Percentiles rank a stretch among this genome's conserved stretches.
phyloP scores from a whole-genome alignment of 2,113 vertebrate genomes.

The Vanacampus margaritifer region DNA sequence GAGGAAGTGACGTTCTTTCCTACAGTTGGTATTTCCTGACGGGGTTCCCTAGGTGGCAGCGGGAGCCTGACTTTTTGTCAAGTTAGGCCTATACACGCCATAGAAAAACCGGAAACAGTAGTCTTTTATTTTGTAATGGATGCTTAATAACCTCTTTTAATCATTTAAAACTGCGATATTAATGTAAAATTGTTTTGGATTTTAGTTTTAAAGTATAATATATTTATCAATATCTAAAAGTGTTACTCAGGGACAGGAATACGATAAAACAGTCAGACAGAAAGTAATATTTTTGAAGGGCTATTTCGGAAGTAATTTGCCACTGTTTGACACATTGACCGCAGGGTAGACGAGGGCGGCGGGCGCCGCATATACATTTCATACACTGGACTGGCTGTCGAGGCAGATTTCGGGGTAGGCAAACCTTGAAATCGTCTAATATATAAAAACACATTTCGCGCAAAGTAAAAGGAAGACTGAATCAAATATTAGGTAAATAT shows the following conservation, averaged over 20 bases:
- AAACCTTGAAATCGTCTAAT: conserved; percentile 8
- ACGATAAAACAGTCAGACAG: not conserved
- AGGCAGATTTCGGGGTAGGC: conserved; percentile 41
- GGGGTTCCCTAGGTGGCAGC: conserved; percentile 46
- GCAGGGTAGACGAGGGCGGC: conserved; percentile 22
- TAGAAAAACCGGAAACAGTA: conserved; percentile 7
- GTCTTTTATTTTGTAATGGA: not conserved
- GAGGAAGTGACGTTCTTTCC: conserved; percentile 59
- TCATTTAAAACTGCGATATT: not conserved
- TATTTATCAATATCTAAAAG: not conserved
- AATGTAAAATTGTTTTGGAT: not conserved
- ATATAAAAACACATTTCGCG: conserved; percentile 17
- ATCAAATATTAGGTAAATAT: conserved; percentile 25
- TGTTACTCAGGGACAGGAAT: not conserved
- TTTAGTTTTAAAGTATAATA: too few species aligned
- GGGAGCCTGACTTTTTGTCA: conserved; percentile 12
- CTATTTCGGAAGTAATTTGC: not conserved
- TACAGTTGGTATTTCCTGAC: conserved; percentile 63
- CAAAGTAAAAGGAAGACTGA: conserved; percentile 2
- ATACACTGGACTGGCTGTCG: conserved; percentile 61
- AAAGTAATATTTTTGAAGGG: conserved; percentile 30
- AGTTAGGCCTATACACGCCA: not conserved
- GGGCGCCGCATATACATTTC: conserved; percentile 44
- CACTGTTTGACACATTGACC: not conserved
- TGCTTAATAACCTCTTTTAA: not conserved